A percentile compares a stretch with the other conserved stretches of the same genome.
These are phyloP conservation scores for Halcyon senegalensis DNA, from an alignment of 2,113 vertebrate genomes.

Conservation along the genomic window DNA sequence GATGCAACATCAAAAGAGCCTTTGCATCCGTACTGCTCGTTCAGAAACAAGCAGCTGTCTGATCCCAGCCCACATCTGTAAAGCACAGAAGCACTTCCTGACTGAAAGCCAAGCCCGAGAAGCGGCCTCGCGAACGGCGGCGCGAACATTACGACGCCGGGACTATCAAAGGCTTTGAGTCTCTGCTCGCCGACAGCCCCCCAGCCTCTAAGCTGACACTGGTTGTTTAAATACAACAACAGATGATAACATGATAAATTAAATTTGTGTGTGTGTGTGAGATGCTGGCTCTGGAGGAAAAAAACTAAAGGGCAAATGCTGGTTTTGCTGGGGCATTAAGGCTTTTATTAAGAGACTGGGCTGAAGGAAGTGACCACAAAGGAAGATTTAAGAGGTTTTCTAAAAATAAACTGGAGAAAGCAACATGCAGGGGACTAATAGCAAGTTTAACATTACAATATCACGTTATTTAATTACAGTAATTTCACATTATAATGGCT, in stretches of 20 bases:
- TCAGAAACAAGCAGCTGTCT: not conserved
- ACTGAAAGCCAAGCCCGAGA: not conserved
- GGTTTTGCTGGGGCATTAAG: not conserved
- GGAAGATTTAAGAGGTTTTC: slow-evolving; percentile 7
- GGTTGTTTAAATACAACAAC: not conserved
- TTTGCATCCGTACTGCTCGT: not conserved
- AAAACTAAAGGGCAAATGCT: not conserved
- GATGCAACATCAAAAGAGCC: not conserved
- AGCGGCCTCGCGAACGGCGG: not conserved
- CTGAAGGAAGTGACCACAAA: slow-evolving; percentile 22
- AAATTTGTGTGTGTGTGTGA: not conserved
- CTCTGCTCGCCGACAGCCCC: not conserved
- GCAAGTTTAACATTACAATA: slow-evolving; percentile 40
- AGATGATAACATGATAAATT: not conserved
- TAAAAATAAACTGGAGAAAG: not conserved
- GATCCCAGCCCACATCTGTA: not conserved
- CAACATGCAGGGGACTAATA: slow-evolving; percentile 32
- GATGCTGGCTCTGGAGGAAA: not conserved
- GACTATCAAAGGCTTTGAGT: not conserved
- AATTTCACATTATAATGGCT: slow-evolving; percentile 41
- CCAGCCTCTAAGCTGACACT: not conserved
- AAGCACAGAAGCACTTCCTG: not conserved
- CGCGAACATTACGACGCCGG: not conserved
- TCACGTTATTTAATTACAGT: slow-evolving; percentile 46
- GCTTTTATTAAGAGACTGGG: not conserved